phyloP scores from a whole-genome alignment of 2,113 vertebrate genomes.

The Eubucco bourcierii region DNA sequence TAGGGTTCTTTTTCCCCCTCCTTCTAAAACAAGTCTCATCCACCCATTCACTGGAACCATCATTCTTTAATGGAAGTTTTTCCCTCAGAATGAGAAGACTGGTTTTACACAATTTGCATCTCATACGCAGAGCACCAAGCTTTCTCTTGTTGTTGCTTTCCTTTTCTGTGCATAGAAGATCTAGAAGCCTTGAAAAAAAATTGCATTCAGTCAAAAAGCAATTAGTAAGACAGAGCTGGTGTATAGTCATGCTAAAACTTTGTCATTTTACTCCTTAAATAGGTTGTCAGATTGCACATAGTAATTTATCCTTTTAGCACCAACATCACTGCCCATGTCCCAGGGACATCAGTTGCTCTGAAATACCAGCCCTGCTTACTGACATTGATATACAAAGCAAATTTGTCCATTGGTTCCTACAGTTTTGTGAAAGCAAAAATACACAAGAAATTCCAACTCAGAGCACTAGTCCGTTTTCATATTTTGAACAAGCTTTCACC shows the following conservation, averaged over 20 bases:
- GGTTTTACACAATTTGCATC: background rate
- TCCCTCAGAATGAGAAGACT: background rate
- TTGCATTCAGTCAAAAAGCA: background rate
- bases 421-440: background rate
- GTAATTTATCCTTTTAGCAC: background rate
- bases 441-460: background rate
- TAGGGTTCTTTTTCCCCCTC: background rate
- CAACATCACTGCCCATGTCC: background rate
- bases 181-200: background rate
- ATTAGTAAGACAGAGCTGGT: slow-evolving; percentile 13
- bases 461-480: background rate
- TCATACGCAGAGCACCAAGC: background rate
- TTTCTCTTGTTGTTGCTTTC: background rate
- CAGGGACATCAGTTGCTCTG: background rate
- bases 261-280: background rate
- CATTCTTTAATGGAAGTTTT: background rate
- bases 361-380: background rate
- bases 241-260: background rate
- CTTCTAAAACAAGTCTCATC: background rate
- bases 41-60: background rate
- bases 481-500: background rate
- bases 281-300: background rate
- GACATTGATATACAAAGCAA: background rate
- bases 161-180: background rate
- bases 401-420: background rate